A percentile compares a stretch with the other conserved stretches of the same genome.
Evolutionary conservation across 2,888 invertebrate genomes (phyloP).

Genomic region (Operophtera brumata): DNA sequence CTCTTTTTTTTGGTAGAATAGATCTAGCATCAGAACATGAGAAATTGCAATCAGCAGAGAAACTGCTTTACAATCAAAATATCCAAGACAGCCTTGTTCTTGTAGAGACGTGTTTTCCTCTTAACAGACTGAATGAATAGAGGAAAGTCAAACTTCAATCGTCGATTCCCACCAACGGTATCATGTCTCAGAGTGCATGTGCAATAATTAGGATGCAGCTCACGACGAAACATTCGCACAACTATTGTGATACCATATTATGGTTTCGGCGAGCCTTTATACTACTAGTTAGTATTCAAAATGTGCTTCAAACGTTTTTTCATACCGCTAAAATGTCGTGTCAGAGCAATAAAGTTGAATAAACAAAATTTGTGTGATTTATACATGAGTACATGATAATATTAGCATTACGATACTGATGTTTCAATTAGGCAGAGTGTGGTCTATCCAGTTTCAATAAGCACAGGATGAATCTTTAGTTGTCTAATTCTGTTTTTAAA

Average conservation of each 20-base stretch:
- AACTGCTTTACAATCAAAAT: background rate
- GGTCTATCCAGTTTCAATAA: conserved; percentile 8
- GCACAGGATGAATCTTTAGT: background rate
- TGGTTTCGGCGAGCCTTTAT: conserved; percentile 76
- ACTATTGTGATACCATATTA: conserved; percentile 78
- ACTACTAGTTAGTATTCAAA: conserved; percentile 75
- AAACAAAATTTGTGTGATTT: conserved; percentile 57
- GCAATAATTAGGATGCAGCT: conserved; percentile 73
- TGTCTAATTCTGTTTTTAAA: too few relatives aligned
- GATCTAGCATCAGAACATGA: too few relatives aligned
- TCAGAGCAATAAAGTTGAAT: conserved; percentile 67
- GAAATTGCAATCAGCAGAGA: too few relatives aligned
- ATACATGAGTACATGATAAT: conserved; percentile 52
- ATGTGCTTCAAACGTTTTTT: conserved; percentile 72
- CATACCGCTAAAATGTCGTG: conserved; percentile 73
- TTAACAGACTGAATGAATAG: background rate
- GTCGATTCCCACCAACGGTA: conserved; percentile 62
- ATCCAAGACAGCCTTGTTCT: background rate
- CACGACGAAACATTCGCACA: conserved; percentile 77
- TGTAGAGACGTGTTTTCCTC: background rate
- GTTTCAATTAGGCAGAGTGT: conserved; percentile 47
- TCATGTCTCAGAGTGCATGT: conserved; percentile 54
- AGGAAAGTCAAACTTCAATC: conserved; percentile 19
- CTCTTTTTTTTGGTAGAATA: too few relatives aligned
- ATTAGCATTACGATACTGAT: conserved; percentile 43